Evolutionary conservation across 1,140 invertebrate species (phyloP).

Genomic region (Drosophila gunungcola): DNA sequence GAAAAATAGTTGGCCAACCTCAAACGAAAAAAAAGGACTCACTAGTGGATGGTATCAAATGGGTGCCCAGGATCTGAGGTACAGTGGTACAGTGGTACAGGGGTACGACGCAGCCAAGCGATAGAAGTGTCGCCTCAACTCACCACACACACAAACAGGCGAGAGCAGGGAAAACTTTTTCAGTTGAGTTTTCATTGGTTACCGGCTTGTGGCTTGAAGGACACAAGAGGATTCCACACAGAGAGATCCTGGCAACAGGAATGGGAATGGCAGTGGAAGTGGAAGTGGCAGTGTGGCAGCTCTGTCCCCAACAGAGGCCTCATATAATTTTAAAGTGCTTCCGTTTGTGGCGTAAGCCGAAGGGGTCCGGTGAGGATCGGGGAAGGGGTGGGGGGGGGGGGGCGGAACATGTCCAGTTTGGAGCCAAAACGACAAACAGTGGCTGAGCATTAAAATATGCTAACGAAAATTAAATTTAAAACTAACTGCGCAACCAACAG

Average conservation of each 20-base stretch:
- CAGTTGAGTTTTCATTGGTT: slow-evolving; percentile 81
- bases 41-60: slow-evolving; percentile 52
- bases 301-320: slow-evolving; percentile 50
- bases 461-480: slow-evolving; percentile 75
- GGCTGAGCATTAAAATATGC: slow-evolving; percentile 60
- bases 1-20: slow-evolving; percentile 70
- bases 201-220: slow-evolving; percentile 75
- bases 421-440: slow-evolving; percentile 70
- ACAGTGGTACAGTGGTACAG: slow-evolving; percentile 16
- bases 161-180: slow-evolving; percentile 64
- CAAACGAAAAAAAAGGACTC: slow-evolving; percentile 38
- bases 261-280: background rate
- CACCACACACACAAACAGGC: slow-evolving; percentile 25
- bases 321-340: slow-evolving; percentile 84
- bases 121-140: slow-evolving; percentile 55
- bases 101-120: slow-evolving; percentile 40
- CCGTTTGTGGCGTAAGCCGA: slow-evolving; percentile 71
- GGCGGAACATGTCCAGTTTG: slow-evolving; percentile 28
- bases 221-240: slow-evolving; percentile 57
- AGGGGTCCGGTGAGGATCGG: background rate
- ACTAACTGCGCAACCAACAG: slow-evolving; percentile 48
- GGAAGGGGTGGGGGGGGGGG: background rate
- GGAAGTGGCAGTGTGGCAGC: background rate
- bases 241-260: slow-evolving; percentile 4
- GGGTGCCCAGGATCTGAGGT: slow-evolving; percentile 36